phyloP scores from a whole-genome alignment of 2,113 vertebrate species.

The Oreochromis tanganicae region DNA sequence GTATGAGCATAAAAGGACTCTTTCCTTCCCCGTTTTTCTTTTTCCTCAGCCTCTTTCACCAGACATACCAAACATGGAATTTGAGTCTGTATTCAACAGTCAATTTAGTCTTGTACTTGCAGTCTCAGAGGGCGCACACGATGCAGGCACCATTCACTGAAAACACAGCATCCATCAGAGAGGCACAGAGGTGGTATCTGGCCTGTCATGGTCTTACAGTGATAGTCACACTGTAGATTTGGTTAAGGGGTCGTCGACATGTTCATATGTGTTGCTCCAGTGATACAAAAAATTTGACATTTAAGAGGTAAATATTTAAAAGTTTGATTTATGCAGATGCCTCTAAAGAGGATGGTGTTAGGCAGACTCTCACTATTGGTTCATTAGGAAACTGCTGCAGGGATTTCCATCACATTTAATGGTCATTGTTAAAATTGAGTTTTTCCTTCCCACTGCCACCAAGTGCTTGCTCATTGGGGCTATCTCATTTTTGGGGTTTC shows the following conservation, averaged over 20 bases:
- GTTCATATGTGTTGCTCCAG: neutral
- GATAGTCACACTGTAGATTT: neutral
- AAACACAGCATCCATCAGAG: neutral
- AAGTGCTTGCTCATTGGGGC: neutral
- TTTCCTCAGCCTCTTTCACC: neutral
- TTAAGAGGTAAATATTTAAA: neutral
- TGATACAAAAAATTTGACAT: neutral
- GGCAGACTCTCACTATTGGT: neutral
- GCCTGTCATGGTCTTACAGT: neutral
- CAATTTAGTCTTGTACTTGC: neutral
- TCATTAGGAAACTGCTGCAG: neutral
- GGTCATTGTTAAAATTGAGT: neutral
- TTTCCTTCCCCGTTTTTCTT: neutral
- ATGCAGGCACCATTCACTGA: neutral
- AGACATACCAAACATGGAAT: constrained; percentile 59
- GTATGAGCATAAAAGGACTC: constrained; percentile 29
- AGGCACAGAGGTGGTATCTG: neutral
- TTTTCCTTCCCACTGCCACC: neutral
- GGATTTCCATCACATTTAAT: neutral
- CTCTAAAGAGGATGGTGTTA: neutral
- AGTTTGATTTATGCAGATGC: neutral
- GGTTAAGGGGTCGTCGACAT: neutral
- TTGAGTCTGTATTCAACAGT: neutral
- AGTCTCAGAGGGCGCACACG: neutral
- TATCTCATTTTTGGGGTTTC: neutral